These are phyloP conservation scores for Rhinatrema bivittatum DNA, from an alignment of 2,797 vertebrate species.

Conservation along the genomic window DNA sequence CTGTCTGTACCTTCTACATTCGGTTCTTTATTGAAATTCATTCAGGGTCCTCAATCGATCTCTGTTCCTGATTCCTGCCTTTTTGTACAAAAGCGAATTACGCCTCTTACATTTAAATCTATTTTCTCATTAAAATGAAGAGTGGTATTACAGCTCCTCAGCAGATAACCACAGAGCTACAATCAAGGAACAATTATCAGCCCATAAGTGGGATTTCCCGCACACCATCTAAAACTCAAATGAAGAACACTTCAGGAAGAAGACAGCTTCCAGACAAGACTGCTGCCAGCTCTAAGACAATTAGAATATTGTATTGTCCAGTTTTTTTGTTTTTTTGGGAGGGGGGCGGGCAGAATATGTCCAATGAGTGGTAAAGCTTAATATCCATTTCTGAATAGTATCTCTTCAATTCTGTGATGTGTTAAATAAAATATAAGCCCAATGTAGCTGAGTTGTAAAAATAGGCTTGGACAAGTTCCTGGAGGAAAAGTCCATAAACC, in stretches of 20 bases:
- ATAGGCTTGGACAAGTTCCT: too few species aligned
- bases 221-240: background rate
- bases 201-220: constrained; percentile 1
- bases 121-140: constrained; percentile 39
- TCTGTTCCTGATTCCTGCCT: constrained; percentile 38
- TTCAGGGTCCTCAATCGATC: constrained; percentile 37
- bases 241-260: constrained; percentile 1
- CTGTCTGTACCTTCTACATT: constrained; percentile 1
- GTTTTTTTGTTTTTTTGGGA: too few species aligned
- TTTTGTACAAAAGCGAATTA: constrained; percentile 41
- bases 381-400: too few species aligned
- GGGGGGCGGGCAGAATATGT: too few species aligned
- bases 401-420: too few species aligned
- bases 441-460: too few species aligned
- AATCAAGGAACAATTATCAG: background rate
- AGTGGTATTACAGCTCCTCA: constrained; percentile 17
- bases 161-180: background rate
- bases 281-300: too few species aligned
- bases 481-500: too few species aligned
- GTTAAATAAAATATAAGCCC: too few species aligned
- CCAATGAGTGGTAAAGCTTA: too few species aligned
- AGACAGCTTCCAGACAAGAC: too few species aligned
- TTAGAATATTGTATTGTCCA: too few species aligned
- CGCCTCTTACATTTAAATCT: constrained; percentile 40
- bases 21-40: constrained; percentile 24